Base-by-base conservation (phyloP, 2,888 invertebrate genomes). In the Cantharis lateralis region DNA sequence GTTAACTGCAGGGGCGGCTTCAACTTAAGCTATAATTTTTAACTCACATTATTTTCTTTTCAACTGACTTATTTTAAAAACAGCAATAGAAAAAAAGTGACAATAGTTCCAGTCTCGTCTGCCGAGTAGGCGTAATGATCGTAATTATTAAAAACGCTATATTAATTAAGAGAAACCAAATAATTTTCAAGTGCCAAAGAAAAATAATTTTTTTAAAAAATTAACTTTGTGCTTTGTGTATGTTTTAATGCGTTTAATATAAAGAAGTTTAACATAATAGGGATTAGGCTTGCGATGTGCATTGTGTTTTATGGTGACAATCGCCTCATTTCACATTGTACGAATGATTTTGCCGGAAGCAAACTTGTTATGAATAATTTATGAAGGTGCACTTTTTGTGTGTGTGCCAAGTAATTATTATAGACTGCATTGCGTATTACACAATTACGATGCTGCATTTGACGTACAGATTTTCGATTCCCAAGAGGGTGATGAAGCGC, bases 401-500 rank as follows among this genome's bases (percentile, higher is more conserved):
- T 68, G 26, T 68, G 28, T 71, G 66, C n/a, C 10, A 71, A 32
- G 68, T 75, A 71, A 75, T 68, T 75, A 71, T 68, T 24, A 62
- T 68, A 62, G 32, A 63, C 71, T 64, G 69, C 74, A 70, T 70
- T 62, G 61, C 63, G 61, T 15, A 70, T 68, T 71, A 68, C 72
- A 69, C 72, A 28, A 72, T 76, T 76, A 72, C 69, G 72, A 68
- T 61, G 62, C 62, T 76, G 76, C 70, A 76, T 71, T 76, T 76
- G 76, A 69, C 68, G 76, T 76, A 62, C 63, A 26, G 72, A 76
- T 76, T 75, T 68, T 20, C 32, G 26, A 75, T 75, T 76, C 76
- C 72, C 76, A 72, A 69, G 68, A 63, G 72, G 72, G 76, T 62
- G 76, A 71, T 76, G 76, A 62, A 71, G 69, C 72, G 68, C 76